Percentiles rank a stretch among this genome's conserved stretches.
Conservation (phyloP, 2,113 vertebrate species). For the Kryptolebias marmoratus region DNA sequence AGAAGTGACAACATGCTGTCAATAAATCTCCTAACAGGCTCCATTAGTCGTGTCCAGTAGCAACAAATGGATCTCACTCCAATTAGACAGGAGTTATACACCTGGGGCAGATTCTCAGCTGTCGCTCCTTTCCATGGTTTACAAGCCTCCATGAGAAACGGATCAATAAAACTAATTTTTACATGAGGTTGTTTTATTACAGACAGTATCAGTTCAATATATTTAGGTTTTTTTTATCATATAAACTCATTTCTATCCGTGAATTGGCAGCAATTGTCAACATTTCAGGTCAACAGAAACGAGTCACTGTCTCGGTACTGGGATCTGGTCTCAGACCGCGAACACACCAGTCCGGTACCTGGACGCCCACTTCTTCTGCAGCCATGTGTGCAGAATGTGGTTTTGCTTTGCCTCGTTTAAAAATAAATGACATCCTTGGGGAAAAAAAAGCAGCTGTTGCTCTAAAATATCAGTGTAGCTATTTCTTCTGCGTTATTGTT, state of each 20-base stretch:
- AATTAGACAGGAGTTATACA: constrained; percentile 4
- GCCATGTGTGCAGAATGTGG: background rate
- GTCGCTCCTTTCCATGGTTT: background rate
- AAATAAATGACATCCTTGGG: no score
- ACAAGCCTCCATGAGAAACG: background rate
- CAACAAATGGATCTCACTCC: constrained; percentile 24
- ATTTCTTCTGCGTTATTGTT: no score
- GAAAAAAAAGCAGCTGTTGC: no score
- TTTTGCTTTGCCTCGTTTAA: background rate
- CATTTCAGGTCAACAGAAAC: background rate
- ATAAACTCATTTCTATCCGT: no score
- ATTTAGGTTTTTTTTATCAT: background rate
- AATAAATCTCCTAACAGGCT: constrained; percentile 1
- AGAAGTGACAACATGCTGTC: constrained; percentile 38
- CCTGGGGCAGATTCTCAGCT: constrained; percentile 11
- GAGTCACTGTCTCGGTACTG: background rate
- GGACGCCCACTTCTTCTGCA: background rate
- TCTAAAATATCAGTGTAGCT: no score
- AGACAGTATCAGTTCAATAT: background rate
- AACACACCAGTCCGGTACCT: background rate
- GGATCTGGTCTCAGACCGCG: background rate
- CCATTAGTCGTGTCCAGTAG: constrained; percentile 26
- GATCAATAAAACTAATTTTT: background rate
- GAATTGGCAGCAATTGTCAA: no score
- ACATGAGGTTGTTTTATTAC: background rate